Evolutionary conservation across 2,113 vertebrate species (phyloP), one percentile per base, ranked within the genome.

Genomic region (Zingel zingel): DNA sequence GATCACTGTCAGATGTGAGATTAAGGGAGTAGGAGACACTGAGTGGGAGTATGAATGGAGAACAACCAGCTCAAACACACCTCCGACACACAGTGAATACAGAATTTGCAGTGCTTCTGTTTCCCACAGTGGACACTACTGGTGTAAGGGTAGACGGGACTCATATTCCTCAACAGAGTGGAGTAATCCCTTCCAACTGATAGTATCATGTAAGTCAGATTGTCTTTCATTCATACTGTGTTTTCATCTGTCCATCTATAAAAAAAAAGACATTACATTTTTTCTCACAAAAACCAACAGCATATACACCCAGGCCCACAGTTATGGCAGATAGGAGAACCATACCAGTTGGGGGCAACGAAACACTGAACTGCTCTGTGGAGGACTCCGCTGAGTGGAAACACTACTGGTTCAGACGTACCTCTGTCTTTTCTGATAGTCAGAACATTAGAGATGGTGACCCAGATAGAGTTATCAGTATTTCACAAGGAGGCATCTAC

Each of bases 11-110:
- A 30, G 1, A 6, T 77, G 74, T n/a, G 4, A 45, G 36, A 66
- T 77, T 13, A 0, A 45, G 1, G 6, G 5, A n/a, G 21, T 18
- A 3, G 51, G 51, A 13, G 39, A 57, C 75, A 51, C 65, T 18
- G 3, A 39, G 5, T 78, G 76, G 75, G 5, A 13, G 1, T 77
- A 61, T 25, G 65, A 69, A 39, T 69, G 76, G 53, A 57, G 12
- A 2, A 67, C 63, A 16, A 11, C 36, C 11, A 48, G 25, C 63
- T 48, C 63, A 33, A 16, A 57, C 13, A 18, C 8, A 77, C 13
- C 9, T 33, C 18, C 12, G 2, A 2, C 7, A 33, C n/a, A 51
- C 12, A 25, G 5, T 2, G 43, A 51, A 59, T 51, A 36, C 43
- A 67, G 3, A 21, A 30, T 51, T 0, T 19, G 13, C 19, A 19